Base-by-base conservation (phyloP, 2,797 vertebrate species). In the Hirundo rustica region DNA sequence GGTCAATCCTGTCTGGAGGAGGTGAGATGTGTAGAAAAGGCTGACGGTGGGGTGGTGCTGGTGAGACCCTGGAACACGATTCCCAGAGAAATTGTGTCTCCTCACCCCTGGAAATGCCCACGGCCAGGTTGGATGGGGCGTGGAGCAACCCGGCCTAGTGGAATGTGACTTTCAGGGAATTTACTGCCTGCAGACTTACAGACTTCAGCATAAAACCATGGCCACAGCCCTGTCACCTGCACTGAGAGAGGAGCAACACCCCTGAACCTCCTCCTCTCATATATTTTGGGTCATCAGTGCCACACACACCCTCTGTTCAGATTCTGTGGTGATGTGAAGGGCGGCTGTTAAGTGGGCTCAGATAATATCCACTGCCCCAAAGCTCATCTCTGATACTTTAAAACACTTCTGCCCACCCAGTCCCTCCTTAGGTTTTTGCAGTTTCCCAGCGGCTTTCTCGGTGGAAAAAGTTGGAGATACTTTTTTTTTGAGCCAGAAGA, bases 381-480 rank as follows among this genome's bases (percentile, higher is more conserved):
- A 70, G 7, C 10, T 86, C 45, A 16, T n/a, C 44, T 15, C 30
- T 51, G 16, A 11, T 30, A 12, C 20, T 40, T 44, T 22, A 47
- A 85, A 93, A 67, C 22, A 25, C 20, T 55, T 73, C 26, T 18
- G 27, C 22, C 14, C 22, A 44, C 21, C 7, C n/a, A 16, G 16
- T 15, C 3, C 19, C 1, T 36, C 12, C 47, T 45, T 8, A 36
- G 2, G 6, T 14, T 80, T 80, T 71, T 23, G 8, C 17, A n/a
- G 2, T 23, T 22, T 80, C 26, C 22, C 0, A 0, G 6, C 21
- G 16, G 3, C 34, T 83, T 85, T 68, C 29, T 22, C 4, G 0
- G 15, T 26, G 47, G 47, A 36, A 61, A 79, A 65, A 86, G 3
- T 5, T 7, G 48, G 38, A 47, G 11, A 7, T 27, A 2, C 7